Base-by-base conservation (phyloP, 2,888 invertebrate genomes). In the Drosophila melanocephala region DNA sequence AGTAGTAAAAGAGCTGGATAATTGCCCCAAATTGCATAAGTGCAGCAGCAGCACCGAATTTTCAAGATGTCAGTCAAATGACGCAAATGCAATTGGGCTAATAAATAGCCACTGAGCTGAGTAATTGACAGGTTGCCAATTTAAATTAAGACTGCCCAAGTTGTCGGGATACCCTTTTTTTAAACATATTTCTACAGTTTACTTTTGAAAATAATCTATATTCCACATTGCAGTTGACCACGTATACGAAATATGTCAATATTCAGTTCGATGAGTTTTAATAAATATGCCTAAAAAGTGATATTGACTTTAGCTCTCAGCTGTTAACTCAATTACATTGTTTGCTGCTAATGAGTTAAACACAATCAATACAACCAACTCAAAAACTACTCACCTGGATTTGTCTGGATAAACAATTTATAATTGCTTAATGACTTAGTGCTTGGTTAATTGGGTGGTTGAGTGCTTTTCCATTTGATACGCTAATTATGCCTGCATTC, bases 381-480 rank as follows among this genome's bases (percentile, higher is more conserved):
- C 16, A 26, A 44, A 14, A 44, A 9, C 26, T 16, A 7, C 9
- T 14, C 26, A 26, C 26, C 26, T 47, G 47, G 44, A 44, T 22
- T 12, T 50, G 50, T 7, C 28, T 50, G 51, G 12, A 19, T 51
- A 30, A 51, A 51, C 51, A 51, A 28, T 51, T 51, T 51, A 51
- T 51, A 51, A 30, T 51, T 51, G 30, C 19, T 51, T 28, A 51
- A 51, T 51, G 51, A 51, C 19, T 51, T 51, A 51, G 19, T 28
- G 51, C 30, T 51, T 51, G 30, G 30, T 19, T 51, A 26, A 51
- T 28, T 51, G 16, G 3, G 19, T 30, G 30, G 51, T 28, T 47
- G 51, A 51, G 12, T 51, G 51, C 51, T 19, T 5, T 30, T 51
- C 30, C 51, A 19, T 51, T 51, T 51, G 30, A 51, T 30, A 30